Conservation (phyloP, 2,797 vertebrate species). For the Falco berigora region DNA sequence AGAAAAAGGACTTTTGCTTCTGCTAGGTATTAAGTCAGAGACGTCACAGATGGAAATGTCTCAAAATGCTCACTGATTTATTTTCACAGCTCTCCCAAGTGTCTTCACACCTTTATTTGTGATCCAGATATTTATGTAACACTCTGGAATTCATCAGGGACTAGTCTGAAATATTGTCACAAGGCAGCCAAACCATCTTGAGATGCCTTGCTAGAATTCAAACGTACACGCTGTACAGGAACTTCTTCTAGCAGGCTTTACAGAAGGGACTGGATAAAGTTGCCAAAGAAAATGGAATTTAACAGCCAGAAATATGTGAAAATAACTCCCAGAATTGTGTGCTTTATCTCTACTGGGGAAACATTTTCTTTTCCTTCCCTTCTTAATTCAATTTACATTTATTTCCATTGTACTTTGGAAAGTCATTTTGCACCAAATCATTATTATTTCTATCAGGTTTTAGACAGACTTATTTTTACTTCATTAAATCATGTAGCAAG, state of each 20-base stretch:
- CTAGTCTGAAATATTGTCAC: constrained; percentile 50
- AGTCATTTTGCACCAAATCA: neutral
- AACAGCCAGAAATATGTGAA: constrained; percentile 54
- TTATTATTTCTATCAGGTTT: constrained; percentile 16
- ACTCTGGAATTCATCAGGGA: constrained; percentile 51
- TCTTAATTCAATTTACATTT: constrained; percentile 29
- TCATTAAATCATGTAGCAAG: neutral
- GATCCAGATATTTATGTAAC: constrained; percentile 60
- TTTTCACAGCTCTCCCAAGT: constrained; percentile 35
- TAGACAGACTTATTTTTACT: constrained; percentile 1
- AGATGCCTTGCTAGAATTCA: constrained; percentile 8
- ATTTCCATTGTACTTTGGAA: constrained; percentile 39
- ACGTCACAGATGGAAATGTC: constrained; percentile 6
- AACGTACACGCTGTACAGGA: neutral
- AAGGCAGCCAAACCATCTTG: constrained; percentile 1
- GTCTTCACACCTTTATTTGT: constrained; percentile 59
- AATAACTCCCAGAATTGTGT: constrained; percentile 7
- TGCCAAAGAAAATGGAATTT: constrained; percentile 71
- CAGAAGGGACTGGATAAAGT: neutral
- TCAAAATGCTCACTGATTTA: constrained; percentile 23
- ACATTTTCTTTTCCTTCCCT: constrained; percentile 1
- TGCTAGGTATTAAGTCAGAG: constrained; percentile 45
- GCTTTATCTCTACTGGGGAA: constrained; percentile 29
- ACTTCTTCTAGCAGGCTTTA: constrained; percentile 35
- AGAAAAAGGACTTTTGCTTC: neutral